Percentiles rank a stretch among this genome's conserved stretches.
These are phyloP conservation scores for Polyergus mexicanus DNA, from an alignment of 1,140 invertebrate genomes.

Conservation along the genomic window DNA sequence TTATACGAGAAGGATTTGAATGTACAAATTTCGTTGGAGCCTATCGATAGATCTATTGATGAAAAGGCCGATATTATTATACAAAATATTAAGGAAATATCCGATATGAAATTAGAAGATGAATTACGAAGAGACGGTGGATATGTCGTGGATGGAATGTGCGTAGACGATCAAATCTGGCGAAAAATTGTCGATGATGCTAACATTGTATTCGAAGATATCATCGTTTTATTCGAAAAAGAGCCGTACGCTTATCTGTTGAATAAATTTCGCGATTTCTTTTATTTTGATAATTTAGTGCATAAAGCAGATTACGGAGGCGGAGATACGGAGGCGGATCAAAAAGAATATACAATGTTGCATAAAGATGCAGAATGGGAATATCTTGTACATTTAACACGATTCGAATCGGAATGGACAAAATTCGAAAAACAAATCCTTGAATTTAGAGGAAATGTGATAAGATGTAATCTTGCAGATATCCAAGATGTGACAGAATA, in stretches of 20 bases:
- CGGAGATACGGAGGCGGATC: neutral
- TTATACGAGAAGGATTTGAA: constrained; percentile 60
- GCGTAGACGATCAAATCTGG: constrained; percentile 85
- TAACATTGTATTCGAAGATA: constrained; percentile 86
- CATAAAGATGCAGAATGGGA: constrained; percentile 23
- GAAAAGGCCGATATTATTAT: constrained; percentile 84
- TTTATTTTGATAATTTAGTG: neutral
- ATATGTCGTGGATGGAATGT: constrained; percentile 88
- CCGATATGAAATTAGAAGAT: constrained; percentile 71
- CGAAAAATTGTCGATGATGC: constrained; percentile 81
- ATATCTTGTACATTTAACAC: constrained; percentile 58
- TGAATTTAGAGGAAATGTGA: constrained; percentile 35
- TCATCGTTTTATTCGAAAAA: constrained; percentile 86
- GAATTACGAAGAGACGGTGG: constrained; percentile 81
- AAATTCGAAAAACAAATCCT: constrained; percentile 31
- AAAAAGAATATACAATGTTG: neutral
- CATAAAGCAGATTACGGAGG: too few species aligned
- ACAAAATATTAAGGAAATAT: constrained; percentile 78
- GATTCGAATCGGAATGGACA: constrained; percentile 46
- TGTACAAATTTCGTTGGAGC: constrained; percentile 37
- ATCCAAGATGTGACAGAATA: constrained; percentile 32
- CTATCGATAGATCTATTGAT: constrained; percentile 70
- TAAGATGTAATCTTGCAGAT: constrained; percentile 66
- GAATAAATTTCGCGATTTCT: constrained; percentile 56
- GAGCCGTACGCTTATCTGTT: constrained; percentile 69